These are phyloP conservation scores for Globia sparganii DNA, from an alignment of 2,888 invertebrate genomes.

Conservation along the genomic window DNA sequence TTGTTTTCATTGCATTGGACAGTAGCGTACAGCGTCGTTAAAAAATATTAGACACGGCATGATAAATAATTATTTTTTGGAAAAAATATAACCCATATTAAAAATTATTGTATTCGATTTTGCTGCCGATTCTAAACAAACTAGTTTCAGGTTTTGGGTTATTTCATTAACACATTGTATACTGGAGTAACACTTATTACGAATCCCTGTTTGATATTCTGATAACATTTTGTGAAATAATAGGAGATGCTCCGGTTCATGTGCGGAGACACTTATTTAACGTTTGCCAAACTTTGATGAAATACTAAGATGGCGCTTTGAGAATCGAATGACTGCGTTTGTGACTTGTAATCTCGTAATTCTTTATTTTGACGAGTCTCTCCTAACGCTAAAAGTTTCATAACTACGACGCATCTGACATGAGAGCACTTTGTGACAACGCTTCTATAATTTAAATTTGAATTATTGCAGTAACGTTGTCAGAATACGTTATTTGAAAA, in stretches of 20 bases:
- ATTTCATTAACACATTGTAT: too few relatives aligned
- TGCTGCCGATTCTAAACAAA: too few relatives aligned
- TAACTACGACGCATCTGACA: conserved; percentile 49
- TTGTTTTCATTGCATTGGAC: too few relatives aligned
- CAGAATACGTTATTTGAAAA: conserved; percentile 36
- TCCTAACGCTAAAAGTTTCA: conserved; percentile 64
- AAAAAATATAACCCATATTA: too few relatives aligned
- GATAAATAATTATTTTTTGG: too few relatives aligned
- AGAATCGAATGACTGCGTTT: conserved; percentile 52
- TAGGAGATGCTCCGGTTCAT: conserved; percentile 80
- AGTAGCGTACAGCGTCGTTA: too few relatives aligned
- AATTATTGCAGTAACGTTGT: conserved; percentile 44
- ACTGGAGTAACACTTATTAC: conserved; percentile 62
- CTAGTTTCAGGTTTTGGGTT: too few relatives aligned
- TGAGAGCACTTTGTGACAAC: conserved; percentile 49
- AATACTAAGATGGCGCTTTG: conserved; percentile 72
- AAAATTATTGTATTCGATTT: too few relatives aligned
- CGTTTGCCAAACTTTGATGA: conserved; percentile 75
- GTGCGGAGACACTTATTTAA: conserved; percentile 76
- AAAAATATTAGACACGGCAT: too few relatives aligned
- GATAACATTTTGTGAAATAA: conserved; percentile 87
- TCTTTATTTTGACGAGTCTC: conserved; percentile 67
- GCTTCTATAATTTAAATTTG: conserved; percentile 52
- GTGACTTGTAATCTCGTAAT: conserved; percentile 68
- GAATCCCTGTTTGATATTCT: conserved; percentile 86